phyloP scores from a whole-genome alignment of 1,140 invertebrate genomes.

The Sycophaga agraensis region DNA sequence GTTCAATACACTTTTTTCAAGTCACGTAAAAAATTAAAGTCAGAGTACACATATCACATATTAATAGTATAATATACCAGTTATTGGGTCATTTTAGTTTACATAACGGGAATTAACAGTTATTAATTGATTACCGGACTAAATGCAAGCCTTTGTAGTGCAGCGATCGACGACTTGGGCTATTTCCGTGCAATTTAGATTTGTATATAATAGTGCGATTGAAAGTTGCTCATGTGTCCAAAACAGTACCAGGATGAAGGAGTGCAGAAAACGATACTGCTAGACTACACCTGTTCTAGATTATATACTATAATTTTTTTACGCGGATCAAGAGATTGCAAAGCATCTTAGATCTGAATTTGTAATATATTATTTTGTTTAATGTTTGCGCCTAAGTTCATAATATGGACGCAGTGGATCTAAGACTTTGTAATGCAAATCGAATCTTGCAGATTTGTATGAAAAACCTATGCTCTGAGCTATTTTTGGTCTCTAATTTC shows the following conservation, averaged over 20 bases:
- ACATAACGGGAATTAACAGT: slow-evolving; percentile 3
- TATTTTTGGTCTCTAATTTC: slow-evolving; percentile 19
- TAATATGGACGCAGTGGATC: slow-evolving; percentile 16
- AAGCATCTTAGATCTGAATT: slow-evolving; percentile 31
- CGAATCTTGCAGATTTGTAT: slow-evolving; percentile 15
- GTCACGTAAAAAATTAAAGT: slow-evolving; percentile 13
- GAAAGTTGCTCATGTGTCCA: slow-evolving; percentile 16
- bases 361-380: slow-evolving; percentile 31
- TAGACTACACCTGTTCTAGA: slow-evolving; percentile 22
- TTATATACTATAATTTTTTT: slow-evolving; percentile 19
- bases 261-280: slow-evolving; percentile 22
- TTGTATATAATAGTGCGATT: slow-evolving; percentile 27
- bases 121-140: slow-evolving; percentile 20
- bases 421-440: slow-evolving; percentile 29
- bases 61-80: slow-evolving; percentile 20
- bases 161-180: slow-evolving; percentile 18
- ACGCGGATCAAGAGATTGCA: slow-evolving; percentile 19
- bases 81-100: slow-evolving; percentile 17
- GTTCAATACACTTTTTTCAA: slow-evolving; percentile 4
- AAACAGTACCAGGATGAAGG: slow-evolving; percentile 14
- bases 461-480: slow-evolving; percentile 19
- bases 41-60: slow-evolving; percentile 29
- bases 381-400: slow-evolving; percentile 19
- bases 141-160: slow-evolving; percentile 22
- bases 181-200: slow-evolving; percentile 32